These are phyloP conservation scores for Drosophila paramelanica DNA, from an alignment of 2,888 invertebrate species.

Conservation along the genomic window DNA sequence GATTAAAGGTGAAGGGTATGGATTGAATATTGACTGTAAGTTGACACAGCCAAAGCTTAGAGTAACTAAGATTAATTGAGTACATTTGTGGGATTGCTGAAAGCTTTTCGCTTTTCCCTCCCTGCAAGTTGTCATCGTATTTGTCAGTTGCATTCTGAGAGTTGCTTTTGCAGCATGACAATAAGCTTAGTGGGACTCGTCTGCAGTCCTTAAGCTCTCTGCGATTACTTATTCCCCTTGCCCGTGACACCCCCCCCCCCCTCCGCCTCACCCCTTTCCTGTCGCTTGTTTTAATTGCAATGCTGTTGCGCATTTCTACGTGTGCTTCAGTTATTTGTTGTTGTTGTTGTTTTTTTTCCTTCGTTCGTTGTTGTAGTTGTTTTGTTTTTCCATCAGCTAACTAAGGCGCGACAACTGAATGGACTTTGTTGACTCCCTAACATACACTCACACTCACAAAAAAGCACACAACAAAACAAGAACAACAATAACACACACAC, in stretches of 20 bases:
- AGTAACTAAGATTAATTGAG: conserved; percentile 35
- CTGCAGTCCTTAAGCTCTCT: conserved; percentile 11
- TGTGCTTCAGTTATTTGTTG: conserved; percentile 17
- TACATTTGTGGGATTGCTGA: conserved; percentile 28
- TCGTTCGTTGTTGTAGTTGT: conserved; percentile 12
- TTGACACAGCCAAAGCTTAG: background rate
- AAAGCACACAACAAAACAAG: conserved; percentile 29
- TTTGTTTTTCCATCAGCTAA: conserved; percentile 55
- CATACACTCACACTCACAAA: conserved; percentile 9
- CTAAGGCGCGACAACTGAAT: conserved; percentile 66
- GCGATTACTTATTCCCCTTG: background rate
- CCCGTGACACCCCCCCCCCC: background rate
- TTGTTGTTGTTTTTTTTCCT: background rate
- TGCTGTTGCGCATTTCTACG: conserved; percentile 59
- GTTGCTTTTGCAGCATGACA: conserved; percentile 45
- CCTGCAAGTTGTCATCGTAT: conserved; percentile 33
- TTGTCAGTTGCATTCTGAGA: conserved; percentile 20
- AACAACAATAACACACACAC: conserved; percentile 19
- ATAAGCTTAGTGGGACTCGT: conserved; percentile 48
- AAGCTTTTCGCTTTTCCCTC: conserved; percentile 1
- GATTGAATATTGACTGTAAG: background rate
- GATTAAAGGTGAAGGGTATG: background rate
- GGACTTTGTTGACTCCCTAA: conserved; percentile 46
- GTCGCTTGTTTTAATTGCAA: conserved; percentile 64
- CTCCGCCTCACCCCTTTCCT: background rate